Evolutionary conservation across 2,888 invertebrate species (phyloP), one percentile per base, ranked within the genome.

Genomic region (Lutraria lutraria): DNA sequence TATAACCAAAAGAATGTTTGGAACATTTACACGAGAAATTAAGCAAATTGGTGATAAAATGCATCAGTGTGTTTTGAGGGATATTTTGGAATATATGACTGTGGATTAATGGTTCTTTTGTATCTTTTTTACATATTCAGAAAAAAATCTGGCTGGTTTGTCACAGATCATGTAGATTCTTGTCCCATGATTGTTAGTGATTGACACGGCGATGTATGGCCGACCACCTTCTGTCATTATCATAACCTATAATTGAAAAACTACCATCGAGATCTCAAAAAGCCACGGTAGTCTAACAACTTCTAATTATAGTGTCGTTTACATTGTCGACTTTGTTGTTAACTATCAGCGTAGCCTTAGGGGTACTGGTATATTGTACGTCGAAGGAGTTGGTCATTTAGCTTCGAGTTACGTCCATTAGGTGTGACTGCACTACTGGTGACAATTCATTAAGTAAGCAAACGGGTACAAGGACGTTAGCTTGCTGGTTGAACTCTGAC

Each of bases 391-490:
- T 85, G 85, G 85, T 85, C 85, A 85, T 60, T 72, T 85, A 43
- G 56, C 80, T 85, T 60, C 15, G 25, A 80, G 85, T 16, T 43
- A 43, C 31, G 29, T 56, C 31, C 25, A 29, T 34, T 25, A 85
- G 85, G 85, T 85, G 85, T 85, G 85, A 80, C 85, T 80, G 72
- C 85, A 82, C 68, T 52, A 72, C 76, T 16, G 82, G 53, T 87
- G 87, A 87, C 87, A 87, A 72, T 87, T 87, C 87, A 82, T 87
- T 82, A 82, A 34, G 68, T 76, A 63, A 19, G 25, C 76, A 13
- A 19, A 85, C 34, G 53, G 21, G 19, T 52, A 21, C 12, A 56
- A 13, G n/a, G 54, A 56, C n/a, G 54, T 85, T 80, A 34, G 60
- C 79, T 80, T 56, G 79, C 31, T 31, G 76, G 31, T 76, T 76